Evolutionary conservation across 2,113 vertebrate species (phyloP).

Genomic region (Leptobrachium leishanense): DNA sequence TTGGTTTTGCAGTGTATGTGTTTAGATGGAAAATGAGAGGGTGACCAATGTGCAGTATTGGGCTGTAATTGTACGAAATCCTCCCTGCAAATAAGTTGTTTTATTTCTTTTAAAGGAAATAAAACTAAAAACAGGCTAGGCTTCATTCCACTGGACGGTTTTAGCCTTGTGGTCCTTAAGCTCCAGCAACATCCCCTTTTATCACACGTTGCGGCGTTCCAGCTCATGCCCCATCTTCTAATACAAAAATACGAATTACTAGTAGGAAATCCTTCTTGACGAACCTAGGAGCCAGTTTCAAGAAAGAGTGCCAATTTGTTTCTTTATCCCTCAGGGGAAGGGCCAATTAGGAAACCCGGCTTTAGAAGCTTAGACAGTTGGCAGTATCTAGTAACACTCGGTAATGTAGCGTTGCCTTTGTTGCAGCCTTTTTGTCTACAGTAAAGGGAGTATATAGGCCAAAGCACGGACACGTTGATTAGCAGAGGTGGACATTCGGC

Average conservation of each 20-base stretch:
- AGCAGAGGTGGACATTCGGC: conserved; percentile 31
- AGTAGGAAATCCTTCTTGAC: conserved; percentile 37
- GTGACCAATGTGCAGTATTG: too few relatives aligned
- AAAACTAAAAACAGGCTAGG: too few relatives aligned
- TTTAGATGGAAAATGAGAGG: too few relatives aligned
- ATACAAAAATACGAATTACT: conserved; percentile 27
- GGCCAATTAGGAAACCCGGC: conserved; percentile 47
- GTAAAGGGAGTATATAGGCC: conserved; percentile 17
- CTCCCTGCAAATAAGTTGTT: too few relatives aligned
- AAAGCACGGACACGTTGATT: conserved; percentile 33
- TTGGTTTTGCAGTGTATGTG: too few relatives aligned
- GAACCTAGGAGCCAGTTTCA: conserved; percentile 23
- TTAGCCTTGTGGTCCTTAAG: too few relatives aligned
- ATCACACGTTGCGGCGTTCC: not conserved
- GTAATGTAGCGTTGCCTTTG: conserved; percentile 8
- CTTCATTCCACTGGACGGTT: too few relatives aligned
- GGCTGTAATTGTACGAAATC: too few relatives aligned
- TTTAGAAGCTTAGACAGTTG: conserved; percentile 47
- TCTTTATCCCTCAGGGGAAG: conserved; percentile 41
- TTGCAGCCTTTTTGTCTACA: conserved; percentile 41
- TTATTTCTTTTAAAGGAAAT: too few relatives aligned
- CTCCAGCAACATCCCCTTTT: too few relatives aligned
- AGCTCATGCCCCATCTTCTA: not conserved
- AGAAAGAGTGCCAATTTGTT: conserved; percentile 36
- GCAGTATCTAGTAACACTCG: conserved; percentile 34